Evolutionary conservation across 2,113 vertebrate genomes (phyloP).

Genomic region (Burhinus oedicnemus): DNA sequence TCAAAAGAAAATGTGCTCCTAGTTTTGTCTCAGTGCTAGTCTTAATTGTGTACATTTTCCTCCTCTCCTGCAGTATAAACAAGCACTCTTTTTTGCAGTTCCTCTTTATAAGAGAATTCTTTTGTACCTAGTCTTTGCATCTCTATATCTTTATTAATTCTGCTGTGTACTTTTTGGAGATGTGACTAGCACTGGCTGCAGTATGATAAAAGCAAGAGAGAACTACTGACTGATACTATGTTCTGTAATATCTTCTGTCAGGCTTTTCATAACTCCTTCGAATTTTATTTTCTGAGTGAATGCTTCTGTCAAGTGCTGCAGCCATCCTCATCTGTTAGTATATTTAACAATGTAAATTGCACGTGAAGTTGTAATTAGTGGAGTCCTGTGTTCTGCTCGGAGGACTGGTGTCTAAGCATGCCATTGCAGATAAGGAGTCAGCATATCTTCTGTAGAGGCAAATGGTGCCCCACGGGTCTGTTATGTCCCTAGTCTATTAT

Average conservation of each 20-base stretch:
- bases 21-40: neutral
- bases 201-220: neutral
- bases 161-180: neutral
- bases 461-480: neutral
- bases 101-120: neutral
- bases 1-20: neutral
- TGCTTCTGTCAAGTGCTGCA: neutral
- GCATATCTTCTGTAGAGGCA: neutral
- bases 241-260: neutral
- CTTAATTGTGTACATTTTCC: neutral
- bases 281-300: neutral
- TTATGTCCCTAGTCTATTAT: neutral
- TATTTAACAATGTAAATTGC: neutral
- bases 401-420: neutral
- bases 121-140: neutral
- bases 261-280: neutral
- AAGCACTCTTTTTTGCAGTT: neutral
- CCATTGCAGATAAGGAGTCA: neutral
- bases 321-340: neutral
- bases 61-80: neutral
- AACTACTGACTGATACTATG: rapidly evolving
- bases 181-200: neutral
- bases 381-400: neutral
- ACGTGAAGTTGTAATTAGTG: neutral
- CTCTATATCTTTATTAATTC: neutral